Percentiles rank a stretch among this genome's conserved stretches.
Evolutionary conservation across 2,888 invertebrate genomes (phyloP).

Genomic region (Lycia hirtaria): DNA sequence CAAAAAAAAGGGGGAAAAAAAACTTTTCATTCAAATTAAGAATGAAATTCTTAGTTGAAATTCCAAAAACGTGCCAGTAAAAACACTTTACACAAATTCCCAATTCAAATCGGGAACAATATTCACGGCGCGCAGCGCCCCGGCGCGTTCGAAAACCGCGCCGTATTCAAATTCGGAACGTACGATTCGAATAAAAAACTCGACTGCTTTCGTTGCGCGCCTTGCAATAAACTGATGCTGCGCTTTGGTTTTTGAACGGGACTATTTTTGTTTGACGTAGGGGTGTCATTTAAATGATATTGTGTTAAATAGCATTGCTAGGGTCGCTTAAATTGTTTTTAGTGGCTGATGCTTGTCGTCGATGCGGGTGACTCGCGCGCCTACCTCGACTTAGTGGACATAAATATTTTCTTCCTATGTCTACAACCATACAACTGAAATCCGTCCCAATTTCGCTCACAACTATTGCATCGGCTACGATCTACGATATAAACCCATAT

Average conservation of each 20-base stretch:
- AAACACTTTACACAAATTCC: conserved; percentile 36
- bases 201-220: conserved; percentile 55
- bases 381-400: too few relatives aligned
- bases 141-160: conserved; percentile 38
- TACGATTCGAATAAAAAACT: conserved; percentile 40
- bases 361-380: too few relatives aligned
- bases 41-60: conserved; percentile 19
- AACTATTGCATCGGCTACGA: too few relatives aligned
- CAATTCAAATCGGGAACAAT: conserved; percentile 40
- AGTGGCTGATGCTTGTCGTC: too few relatives aligned
- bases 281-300: conserved; percentile 9
- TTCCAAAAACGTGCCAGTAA: conserved; percentile 26
- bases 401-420: too few relatives aligned
- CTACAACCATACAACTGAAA: too few relatives aligned
- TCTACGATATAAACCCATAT: too few relatives aligned
- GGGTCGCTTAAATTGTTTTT: background rate
- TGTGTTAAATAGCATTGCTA: background rate
- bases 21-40: conserved; percentile 5
- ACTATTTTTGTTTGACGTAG: conserved; percentile 60
- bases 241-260: conserved; percentile 45
- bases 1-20: background rate
- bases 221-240: conserved; percentile 56
- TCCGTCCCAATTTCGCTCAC: too few relatives aligned
- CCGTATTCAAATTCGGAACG: conserved; percentile 42
- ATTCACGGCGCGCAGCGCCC: conserved; percentile 19